Evolutionary conservation across 2,888 invertebrate genomes (phyloP).

Genomic region (Limenitis camilla): DNA sequence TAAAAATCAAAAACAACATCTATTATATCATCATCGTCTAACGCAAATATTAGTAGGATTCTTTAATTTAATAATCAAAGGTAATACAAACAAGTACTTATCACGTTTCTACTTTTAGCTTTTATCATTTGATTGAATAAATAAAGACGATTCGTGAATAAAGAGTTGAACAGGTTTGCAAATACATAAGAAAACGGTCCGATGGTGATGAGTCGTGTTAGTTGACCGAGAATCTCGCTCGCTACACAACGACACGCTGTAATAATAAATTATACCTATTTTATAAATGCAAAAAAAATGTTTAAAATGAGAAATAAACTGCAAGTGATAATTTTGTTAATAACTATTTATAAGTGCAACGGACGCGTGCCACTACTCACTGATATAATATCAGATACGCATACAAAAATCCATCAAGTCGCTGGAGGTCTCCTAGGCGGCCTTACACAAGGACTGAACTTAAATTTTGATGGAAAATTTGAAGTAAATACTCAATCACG

Average conservation of each 20-base stretch:
- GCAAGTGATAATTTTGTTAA: slow-evolving; percentile 21
- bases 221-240: slow-evolving; percentile 31
- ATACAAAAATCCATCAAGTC: slow-evolving; percentile 33
- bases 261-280: background rate
- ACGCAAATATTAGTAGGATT: too few relatives aligned
- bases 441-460: slow-evolving; percentile 31
- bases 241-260: slow-evolving; percentile 20
- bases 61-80: too few relatives aligned
- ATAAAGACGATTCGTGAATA: slow-evolving; percentile 3
- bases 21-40: too few relatives aligned
- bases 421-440: slow-evolving; percentile 44
- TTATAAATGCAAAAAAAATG: background rate
- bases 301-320: slow-evolving; percentile 15
- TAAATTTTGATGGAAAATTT: slow-evolving; percentile 34
- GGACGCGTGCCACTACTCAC: slow-evolving; percentile 10
- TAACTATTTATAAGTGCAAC: slow-evolving; percentile 20
- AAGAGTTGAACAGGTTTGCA: slow-evolving; percentile 23
- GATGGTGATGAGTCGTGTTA: slow-evolving; percentile 34
- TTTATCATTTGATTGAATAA: background rate
- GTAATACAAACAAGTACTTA: too few relatives aligned
- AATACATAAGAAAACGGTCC: slow-evolving; percentile 23
- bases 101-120: background rate
- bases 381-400: slow-evolving; percentile 10
- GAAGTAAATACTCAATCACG: slow-evolving; percentile 23
- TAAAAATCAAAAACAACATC: too few relatives aligned